A percentile compares a stretch with the other conserved stretches of the same genome.
These are phyloP conservation scores for Lithophane semibrunnea DNA, from an alignment of 2,888 invertebrate species.

Conservation along the genomic window DNA sequence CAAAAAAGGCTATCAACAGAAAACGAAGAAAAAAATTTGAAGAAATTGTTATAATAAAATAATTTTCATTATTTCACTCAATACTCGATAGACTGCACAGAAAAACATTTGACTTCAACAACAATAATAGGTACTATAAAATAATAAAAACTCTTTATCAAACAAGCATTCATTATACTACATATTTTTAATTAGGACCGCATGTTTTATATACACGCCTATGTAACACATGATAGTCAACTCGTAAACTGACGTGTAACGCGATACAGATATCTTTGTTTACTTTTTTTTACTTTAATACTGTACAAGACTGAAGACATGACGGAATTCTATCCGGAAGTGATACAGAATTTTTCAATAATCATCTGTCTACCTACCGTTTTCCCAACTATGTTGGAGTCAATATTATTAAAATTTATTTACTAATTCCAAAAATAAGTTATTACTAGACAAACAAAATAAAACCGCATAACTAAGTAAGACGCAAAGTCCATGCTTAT, in stretches of 20 bases:
- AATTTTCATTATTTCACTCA: neutral
- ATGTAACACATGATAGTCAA: conserved; percentile 14
- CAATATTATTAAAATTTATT: too few species aligned
- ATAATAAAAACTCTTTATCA: conserved; percentile 15
- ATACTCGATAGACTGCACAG: neutral
- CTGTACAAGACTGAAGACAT: too few species aligned
- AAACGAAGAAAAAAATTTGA: neutral
- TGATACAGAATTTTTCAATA: too few species aligned
- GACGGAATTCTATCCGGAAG: too few species aligned
- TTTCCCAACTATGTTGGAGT: too few species aligned
- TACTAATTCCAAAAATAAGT: neutral
- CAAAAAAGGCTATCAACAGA: neutral
- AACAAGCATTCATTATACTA: conserved; percentile 15
- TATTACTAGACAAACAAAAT: neutral
- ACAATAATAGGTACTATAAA: neutral
- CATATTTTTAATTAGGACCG: conserved; percentile 28
- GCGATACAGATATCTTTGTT: conserved; percentile 32
- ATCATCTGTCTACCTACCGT: too few species aligned
- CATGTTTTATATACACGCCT: conserved; percentile 6
- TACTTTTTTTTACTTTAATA: conserved; percentile 12
- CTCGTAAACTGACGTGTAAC: conserved; percentile 27
- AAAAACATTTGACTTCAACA: conserved; percentile 15
- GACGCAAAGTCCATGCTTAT: neutral
- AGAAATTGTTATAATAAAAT: too few species aligned
- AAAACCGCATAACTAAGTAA: neutral